Evolutionary conservation across 2,888 invertebrate species (phyloP), one percentile per base, ranked within the genome.

Genomic region (Corbicula japonica): DNA sequence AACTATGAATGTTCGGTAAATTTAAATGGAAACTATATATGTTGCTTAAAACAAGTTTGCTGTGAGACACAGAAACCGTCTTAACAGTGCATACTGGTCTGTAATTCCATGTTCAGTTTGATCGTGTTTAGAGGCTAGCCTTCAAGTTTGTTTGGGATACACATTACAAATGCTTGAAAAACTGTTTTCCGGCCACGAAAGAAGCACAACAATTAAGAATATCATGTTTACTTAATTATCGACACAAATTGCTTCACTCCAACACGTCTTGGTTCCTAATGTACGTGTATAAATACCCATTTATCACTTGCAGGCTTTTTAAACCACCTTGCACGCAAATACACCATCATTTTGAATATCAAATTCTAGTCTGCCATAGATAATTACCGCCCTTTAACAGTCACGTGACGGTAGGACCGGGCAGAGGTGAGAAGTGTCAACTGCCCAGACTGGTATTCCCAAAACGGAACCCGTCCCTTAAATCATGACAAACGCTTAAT

Each of bases 381-480:
- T 58, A 76, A 76, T 71, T 65, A 46, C 66, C 60, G 63, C 60
- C 66, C 60, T 68, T 52, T 8, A 30, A 10, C 44, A 34, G 50
- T 60, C 61, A 68, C 61, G 58, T 60, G 52, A 50, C 38, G 46
- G 46, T 8, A 23, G 41, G 44, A 23, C 50, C 61, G 21, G 41
- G 44, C 56, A 48, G 62, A 79, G 82, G 82, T 82, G 75, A 54
- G 32, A 76, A 54, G 70, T 72, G 80, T 76, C 80, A 76, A 73
- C 68, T 76, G 73, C 26, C 73, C 71, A 50, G 65, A 62, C 71
- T 54, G 41, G 23, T 52, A 38, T 65, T 54, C 69, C 50, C 26
- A 66, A 76, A 76, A 60, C n/a, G 60, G 73, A 46, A 66, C 72
- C 62, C 58, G 68, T 75, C 60, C 61, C 48, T 60, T 60, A 66